phyloP scores from a whole-genome alignment of 2,888 invertebrate species.

The Anagyrus pseudococci region DNA sequence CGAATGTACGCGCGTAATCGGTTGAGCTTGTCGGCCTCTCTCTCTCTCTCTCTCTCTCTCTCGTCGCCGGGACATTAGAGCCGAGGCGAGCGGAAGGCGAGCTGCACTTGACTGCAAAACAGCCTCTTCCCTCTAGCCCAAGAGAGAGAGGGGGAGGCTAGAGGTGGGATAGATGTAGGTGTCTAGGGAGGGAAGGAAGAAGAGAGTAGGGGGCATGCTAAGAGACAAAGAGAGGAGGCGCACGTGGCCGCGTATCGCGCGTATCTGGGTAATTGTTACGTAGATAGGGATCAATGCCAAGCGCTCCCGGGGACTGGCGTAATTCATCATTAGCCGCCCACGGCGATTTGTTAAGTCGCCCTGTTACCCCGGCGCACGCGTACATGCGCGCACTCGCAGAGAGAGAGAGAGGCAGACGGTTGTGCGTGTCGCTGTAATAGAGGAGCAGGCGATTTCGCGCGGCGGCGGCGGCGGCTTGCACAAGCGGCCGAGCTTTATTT shows the following conservation, averaged over 20 bases:
- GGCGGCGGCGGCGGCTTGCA: not conserved
- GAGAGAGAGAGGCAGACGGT: slow-evolving; percentile 13
- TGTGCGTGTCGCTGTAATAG: slow-evolving; percentile 25
- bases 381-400: not conserved
- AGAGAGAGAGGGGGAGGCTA: no score
- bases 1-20: no score
- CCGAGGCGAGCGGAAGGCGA: no score
- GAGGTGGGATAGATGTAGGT: no score
- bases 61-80: no score
- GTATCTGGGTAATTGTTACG: slow-evolving; percentile 53
- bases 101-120: no score
- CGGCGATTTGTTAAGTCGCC: slow-evolving; percentile 49
- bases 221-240: slow-evolving; percentile 1
- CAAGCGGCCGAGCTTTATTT: no score
- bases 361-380: slow-evolving; percentile 28
- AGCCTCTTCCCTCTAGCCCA: no score
- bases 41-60: no score
- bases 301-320: slow-evolving; percentile 45
- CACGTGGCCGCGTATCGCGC: not conserved
- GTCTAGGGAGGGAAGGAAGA: slow-evolving; percentile 6
- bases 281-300: slow-evolving; percentile 61
- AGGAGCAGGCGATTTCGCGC: slow-evolving; percentile 22
- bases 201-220: no score
- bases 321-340: slow-evolving; percentile 58
- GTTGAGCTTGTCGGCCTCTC: no score